A percentile compares a stretch with the other conserved stretches of the same genome.
Conservation (phyloP, 2,888 invertebrate species). For the Seira musarum region DNA sequence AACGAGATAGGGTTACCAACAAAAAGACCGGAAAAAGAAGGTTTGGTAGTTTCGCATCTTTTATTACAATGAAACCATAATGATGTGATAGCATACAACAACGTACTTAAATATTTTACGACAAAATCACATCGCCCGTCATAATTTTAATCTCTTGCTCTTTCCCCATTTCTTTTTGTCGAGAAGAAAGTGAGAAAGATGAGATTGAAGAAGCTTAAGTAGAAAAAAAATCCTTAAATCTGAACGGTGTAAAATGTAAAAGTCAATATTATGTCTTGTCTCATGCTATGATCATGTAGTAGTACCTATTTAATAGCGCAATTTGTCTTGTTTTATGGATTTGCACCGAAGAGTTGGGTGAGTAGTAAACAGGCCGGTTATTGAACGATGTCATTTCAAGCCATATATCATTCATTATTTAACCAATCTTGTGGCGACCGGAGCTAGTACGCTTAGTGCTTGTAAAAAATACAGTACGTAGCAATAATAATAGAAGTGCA, state of each 20-base stretch:
- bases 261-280: neutral
- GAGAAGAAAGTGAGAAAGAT: no score
- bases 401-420: neutral
- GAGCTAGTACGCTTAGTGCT: neutral
- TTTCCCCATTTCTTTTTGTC: neutral
- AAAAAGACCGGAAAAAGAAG: no score
- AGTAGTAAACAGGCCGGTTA: neutral
- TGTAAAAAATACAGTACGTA: neutral
- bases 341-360: neutral
- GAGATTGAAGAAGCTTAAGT: no score
- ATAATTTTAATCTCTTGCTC: neutral
- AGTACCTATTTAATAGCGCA: neutral
- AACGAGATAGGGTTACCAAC: no score
- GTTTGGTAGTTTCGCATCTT: no score
- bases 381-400: neutral
- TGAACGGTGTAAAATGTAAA: neutral
- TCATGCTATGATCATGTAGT: neutral
- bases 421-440: neutral
- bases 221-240: no score
- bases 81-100: no score
- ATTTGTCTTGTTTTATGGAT: neutral
- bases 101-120: no score
- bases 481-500: neutral
- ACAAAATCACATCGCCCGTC: no score
- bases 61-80: no score